phyloP scores from a whole-genome alignment of 1,140 invertebrate species.

The Arion vulgaris region DNA sequence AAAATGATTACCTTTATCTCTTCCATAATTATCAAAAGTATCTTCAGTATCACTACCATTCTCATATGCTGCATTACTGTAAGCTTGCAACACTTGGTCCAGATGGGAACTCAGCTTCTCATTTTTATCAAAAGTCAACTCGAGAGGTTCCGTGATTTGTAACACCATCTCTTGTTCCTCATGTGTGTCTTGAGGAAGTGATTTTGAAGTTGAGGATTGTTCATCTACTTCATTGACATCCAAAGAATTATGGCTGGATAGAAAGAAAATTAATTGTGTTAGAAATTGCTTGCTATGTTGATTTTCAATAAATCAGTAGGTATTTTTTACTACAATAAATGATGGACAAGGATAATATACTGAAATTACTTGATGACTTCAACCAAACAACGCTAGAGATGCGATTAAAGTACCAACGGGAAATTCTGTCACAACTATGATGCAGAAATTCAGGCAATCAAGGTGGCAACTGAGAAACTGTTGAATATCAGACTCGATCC shows the following conservation, averaged over 20 bases:
- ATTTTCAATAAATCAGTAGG: too few species aligned
- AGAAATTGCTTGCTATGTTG: too few species aligned
- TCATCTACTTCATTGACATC: slow-evolving; percentile 33
- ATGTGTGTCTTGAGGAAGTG: not conserved
- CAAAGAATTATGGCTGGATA: slow-evolving; percentile 24
- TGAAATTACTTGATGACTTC: too few species aligned
- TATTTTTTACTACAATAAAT: too few species aligned
- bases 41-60: not conserved
- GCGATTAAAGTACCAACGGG: too few species aligned
- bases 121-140: not conserved
- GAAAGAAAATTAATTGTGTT: not conserved
- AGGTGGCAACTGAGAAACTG: too few species aligned
- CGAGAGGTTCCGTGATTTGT: not conserved
- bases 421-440: too few species aligned
- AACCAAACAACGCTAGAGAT: too few species aligned
- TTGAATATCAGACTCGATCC: too few species aligned
- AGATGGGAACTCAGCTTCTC: slow-evolving; percentile 1
- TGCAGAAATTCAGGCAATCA: too few species aligned
- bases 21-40: not conserved
- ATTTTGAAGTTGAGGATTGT: not conserved
- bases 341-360: too few species aligned
- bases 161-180: slow-evolving; percentile 29
- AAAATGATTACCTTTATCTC: not conserved
- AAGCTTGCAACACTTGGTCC: slow-evolving; percentile 20
- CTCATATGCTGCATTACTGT: slow-evolving; percentile 3